Evolutionary conservation across 2,888 invertebrate genomes (phyloP).

Genomic region (Oscheius sp.): DNA sequence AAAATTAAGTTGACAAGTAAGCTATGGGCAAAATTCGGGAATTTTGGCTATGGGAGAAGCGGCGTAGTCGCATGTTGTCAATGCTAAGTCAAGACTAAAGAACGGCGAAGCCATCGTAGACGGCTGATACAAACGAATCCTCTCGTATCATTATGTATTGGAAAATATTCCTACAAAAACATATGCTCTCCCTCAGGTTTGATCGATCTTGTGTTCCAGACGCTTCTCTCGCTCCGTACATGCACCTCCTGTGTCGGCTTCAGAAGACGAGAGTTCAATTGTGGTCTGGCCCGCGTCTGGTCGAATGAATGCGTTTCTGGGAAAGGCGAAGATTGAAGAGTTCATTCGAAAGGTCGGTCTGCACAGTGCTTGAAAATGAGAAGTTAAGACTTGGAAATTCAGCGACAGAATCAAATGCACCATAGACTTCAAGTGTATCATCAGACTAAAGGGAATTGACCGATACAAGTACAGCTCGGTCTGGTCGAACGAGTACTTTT

Average conservation of each 20-base stretch:
- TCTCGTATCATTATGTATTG: no score
- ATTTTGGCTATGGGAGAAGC: no score
- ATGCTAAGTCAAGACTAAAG: no score
- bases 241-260: no score
- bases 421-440: conserved; percentile 34
- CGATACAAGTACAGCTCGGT: conserved; percentile 34
- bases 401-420: conserved; percentile 21
- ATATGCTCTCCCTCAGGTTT: not conserved
- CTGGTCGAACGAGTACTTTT: conserved; percentile 34
- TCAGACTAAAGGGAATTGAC: conserved; percentile 23
- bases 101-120: no score
- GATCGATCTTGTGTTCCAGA: not conserved
- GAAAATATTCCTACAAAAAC: no score
- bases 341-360: conserved; percentile 26
- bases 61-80: no score
- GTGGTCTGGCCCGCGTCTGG: conserved; percentile 31
- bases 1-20: no score
- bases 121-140: no score
- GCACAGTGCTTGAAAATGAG: not conserved
- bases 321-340: conserved; percentile 28
- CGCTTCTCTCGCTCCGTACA: not conserved
- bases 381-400: conserved; percentile 26
- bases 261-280: not conserved
- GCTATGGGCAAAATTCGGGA: no score
- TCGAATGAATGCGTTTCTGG: conserved; percentile 26